Percentiles rank a stretch among this genome's conserved stretches.
Evolutionary conservation across 2,113 vertebrate genomes (phyloP).

Genomic region (Rhea pennata): DNA sequence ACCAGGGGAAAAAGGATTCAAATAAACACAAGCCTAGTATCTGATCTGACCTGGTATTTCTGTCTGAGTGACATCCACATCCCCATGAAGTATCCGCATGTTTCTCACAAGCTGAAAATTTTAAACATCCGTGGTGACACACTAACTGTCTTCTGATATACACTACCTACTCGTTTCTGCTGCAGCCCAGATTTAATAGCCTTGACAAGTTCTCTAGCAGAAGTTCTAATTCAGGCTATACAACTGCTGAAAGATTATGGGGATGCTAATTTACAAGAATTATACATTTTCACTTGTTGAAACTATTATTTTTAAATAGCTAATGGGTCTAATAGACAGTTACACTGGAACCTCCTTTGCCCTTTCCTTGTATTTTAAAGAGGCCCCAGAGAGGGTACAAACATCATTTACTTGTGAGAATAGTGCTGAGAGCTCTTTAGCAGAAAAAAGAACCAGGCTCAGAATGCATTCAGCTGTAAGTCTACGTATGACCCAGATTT

Average conservation of each 20-base stretch:
- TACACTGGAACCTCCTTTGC: neutral
- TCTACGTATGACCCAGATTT: accelerated
- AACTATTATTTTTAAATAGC: neutral
- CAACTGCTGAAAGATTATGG: neutral
- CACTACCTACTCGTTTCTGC: neutral
- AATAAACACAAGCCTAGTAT: neutral
- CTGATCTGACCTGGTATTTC: neutral
- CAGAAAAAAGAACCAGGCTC: neutral
- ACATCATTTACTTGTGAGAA: neutral
- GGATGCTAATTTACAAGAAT: neutral
- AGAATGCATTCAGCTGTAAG: neutral
- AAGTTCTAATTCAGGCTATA: neutral
- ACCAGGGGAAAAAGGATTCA: accelerated
- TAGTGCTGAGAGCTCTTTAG: neutral
- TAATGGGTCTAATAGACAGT: neutral
- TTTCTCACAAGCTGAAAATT: neutral
- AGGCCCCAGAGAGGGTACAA: neutral
- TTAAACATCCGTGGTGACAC: neutral
- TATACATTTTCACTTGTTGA: too few species aligned
- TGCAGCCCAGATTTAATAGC: neutral
- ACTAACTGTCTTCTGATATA: neutral
- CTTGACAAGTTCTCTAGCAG: neutral
- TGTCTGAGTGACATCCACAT: neutral
- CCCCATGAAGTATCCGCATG: neutral
- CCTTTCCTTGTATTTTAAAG: neutral